Evolutionary conservation across 2,797 vertebrate species (phyloP).

Genomic region (Chelon labrosus): DNA sequence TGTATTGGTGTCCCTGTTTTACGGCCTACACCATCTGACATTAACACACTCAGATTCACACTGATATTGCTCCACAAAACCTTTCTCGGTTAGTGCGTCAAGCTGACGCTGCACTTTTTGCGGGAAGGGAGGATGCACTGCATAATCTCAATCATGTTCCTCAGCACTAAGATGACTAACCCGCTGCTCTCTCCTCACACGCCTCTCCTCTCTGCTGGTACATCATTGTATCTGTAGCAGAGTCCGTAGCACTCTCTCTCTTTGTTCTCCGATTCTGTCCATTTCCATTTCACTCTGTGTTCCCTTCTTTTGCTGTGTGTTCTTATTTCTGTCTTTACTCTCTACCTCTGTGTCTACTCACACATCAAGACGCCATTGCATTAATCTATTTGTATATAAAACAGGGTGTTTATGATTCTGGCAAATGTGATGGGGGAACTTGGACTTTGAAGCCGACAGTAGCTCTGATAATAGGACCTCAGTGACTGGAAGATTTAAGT

Average conservation of each 20-base stretch:
- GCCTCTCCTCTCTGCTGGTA: conserved; percentile 11
- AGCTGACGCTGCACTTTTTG: conserved; percentile 60
- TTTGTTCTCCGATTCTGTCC: too few species aligned
- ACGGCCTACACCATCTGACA: neutral
- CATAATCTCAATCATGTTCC: conserved; percentile 61
- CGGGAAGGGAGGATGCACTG: conserved; percentile 49
- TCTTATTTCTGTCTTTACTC: neutral
- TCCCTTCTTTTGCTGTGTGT: neutral
- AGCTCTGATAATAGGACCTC: too few species aligned
- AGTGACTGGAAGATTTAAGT: too few species aligned
- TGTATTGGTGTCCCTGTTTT: neutral
- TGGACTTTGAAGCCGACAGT: too few species aligned
- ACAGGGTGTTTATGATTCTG: too few species aligned
- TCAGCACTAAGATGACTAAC: conserved; percentile 51
- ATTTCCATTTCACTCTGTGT: neutral
- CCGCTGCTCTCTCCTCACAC: conserved; percentile 30
- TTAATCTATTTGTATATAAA: too few species aligned
- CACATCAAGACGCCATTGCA: too few species aligned
- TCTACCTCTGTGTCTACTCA: conserved; percentile 1
- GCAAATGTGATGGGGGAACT: too few species aligned
- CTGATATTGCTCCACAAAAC: conserved; percentile 18
- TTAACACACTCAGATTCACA: conserved; percentile 21
- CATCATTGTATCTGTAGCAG: conserved; percentile 5
- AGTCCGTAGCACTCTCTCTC: neutral
- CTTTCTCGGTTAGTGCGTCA: conserved; percentile 20